phyloP scores from a whole-genome alignment of 2,113 vertebrate species.

The Embiotoca jacksoni region DNA sequence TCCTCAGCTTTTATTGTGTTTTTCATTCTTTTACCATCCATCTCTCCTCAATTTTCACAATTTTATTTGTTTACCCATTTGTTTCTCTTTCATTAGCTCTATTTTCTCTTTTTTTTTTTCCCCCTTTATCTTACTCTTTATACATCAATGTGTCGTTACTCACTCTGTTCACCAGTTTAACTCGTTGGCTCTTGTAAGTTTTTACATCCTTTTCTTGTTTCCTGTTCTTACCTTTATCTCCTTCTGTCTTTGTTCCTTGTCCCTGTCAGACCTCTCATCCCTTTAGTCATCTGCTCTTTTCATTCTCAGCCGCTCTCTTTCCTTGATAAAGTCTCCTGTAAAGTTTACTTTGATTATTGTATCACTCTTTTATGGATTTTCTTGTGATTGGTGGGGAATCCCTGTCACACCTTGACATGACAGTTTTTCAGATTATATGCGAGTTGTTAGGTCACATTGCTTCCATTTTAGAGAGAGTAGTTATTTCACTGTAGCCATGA shows the following conservation, averaged over 20 bases:
- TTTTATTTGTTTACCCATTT: neutral
- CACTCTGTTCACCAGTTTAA: neutral
- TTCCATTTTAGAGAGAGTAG: neutral
- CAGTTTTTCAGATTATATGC: neutral
- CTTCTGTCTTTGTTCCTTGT: neutral
- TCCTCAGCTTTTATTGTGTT: neutral
- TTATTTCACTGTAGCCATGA: neutral
- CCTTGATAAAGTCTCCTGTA: neutral
- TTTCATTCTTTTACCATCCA: neutral
- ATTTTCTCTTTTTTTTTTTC: neutral
- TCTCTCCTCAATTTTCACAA: neutral
- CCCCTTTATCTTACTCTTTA: neutral
- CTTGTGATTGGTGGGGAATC: neutral
- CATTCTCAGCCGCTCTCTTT: neutral
- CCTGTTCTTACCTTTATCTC: constrained; percentile 19
- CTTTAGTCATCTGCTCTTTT: constrained; percentile 10
- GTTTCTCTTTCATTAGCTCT: neutral
- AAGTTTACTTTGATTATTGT: neutral
- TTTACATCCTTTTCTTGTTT: constrained; percentile 4
- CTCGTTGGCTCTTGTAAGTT: neutral
- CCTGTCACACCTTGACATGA: neutral
- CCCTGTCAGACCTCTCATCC: neutral
- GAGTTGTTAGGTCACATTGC: neutral
- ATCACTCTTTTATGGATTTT: neutral
- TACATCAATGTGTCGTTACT: neutral